phyloP scores from a whole-genome alignment of 1,140 invertebrate genomes.

The Eumeta japonica region DNA sequence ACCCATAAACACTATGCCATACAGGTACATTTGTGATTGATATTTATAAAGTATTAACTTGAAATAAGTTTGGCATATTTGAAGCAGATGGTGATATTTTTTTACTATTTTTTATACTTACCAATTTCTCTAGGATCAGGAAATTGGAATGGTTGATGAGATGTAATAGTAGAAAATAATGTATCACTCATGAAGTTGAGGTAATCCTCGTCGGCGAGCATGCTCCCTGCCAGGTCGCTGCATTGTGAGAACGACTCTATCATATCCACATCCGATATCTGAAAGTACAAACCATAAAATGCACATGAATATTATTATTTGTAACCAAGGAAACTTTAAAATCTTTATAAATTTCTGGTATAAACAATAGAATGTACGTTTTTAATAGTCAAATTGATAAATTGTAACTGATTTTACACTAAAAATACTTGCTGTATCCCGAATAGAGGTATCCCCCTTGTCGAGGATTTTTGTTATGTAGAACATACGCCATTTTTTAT shows the following conservation, averaged over 20 bases:
- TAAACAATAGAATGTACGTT: too few relatives aligned
- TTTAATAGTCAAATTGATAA: neutral
- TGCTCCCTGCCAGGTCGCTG: slow-evolving; percentile 63
- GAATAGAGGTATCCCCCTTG: slow-evolving; percentile 70
- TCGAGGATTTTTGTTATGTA: slow-evolving; percentile 82
- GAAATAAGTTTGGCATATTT: too few relatives aligned
- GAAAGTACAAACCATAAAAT: slow-evolving; percentile 12
- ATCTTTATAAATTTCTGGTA: too few relatives aligned
- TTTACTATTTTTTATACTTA: too few relatives aligned
- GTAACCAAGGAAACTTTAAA: too few relatives aligned
- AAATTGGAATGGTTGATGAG: slow-evolving; percentile 90
- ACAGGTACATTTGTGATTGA: too few relatives aligned
- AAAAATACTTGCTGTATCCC: slow-evolving; percentile 67
- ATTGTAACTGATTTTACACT: neutral
- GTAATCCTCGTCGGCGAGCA: slow-evolving; percentile 85
- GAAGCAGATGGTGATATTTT: too few relatives aligned
- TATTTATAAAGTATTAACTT: too few relatives aligned
- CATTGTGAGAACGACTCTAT: slow-evolving; percentile 70
- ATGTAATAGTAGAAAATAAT: slow-evolving; percentile 82
- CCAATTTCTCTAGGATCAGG: slow-evolving; percentile 95
- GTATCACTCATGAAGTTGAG: slow-evolving; percentile 89
- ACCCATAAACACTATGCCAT: too few relatives aligned
- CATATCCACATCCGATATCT: slow-evolving; percentile 80
- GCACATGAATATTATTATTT: too few relatives aligned
- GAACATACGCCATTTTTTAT: slow-evolving; percentile 99